Evolutionary conservation across 2,797 vertebrate species (phyloP).

Genomic region (Pteronotus mesoamericanus): DNA sequence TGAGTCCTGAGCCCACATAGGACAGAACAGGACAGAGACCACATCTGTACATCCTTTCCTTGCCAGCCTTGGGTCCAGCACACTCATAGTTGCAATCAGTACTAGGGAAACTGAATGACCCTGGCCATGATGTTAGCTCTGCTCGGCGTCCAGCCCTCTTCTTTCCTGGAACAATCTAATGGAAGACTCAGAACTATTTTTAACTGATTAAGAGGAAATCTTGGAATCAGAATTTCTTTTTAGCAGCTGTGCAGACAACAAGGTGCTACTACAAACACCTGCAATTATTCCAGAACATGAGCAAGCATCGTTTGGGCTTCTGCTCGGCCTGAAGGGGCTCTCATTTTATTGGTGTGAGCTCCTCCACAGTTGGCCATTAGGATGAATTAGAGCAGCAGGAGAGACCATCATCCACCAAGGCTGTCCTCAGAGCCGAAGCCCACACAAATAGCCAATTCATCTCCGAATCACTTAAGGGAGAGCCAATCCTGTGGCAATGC

Average conservation of each 20-base stretch:
- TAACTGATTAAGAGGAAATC: constrained; percentile 24
- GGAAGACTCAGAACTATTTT: constrained; percentile 9
- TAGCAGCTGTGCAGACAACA: constrained; percentile 16
- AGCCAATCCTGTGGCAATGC: neutral
- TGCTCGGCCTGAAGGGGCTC: neutral
- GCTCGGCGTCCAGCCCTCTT: neutral
- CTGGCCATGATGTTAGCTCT: neutral
- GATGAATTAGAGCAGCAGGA: constrained; percentile 18
- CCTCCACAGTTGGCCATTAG: neutral
- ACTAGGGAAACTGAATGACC: neutral
- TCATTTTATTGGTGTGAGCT: neutral
- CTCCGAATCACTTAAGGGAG: neutral
- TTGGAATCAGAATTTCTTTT: constrained; percentile 36
- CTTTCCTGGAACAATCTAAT: neutral
- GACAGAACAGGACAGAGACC: neutral
- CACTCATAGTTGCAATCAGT: neutral
- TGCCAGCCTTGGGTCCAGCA: neutral
- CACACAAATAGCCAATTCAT: neutral
- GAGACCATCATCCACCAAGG: neutral
- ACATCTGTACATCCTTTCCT: neutral
- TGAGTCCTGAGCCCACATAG: neutral
- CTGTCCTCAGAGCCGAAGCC: neutral
- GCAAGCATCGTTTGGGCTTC: neutral
- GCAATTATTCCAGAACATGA: neutral
- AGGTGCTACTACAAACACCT: constrained; percentile 46